Conservation (phyloP, 2,797 vertebrate species). For the Enteromius radiatus region DNA sequence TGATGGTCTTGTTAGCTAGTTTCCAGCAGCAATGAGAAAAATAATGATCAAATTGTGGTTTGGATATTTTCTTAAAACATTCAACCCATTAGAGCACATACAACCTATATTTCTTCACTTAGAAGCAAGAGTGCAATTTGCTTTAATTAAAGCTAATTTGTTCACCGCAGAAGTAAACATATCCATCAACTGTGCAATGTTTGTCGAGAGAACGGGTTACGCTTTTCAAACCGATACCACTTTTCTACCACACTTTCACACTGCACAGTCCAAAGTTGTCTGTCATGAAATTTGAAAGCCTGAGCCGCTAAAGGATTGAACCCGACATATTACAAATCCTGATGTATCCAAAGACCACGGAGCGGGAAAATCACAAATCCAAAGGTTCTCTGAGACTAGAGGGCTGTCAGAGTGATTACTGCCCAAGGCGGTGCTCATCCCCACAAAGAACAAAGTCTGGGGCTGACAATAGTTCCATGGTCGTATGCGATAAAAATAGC, state of each 20-base stretch:
- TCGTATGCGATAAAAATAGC: constrained; percentile 46
- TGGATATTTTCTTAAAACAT: constrained; percentile 4
- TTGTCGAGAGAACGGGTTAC: not conserved
- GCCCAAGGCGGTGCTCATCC: constrained; percentile 56
- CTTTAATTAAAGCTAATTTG: constrained; percentile 57
- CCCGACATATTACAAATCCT: constrained; percentile 55
- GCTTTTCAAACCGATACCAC: constrained; percentile 11
- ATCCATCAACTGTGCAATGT: constrained; percentile 36
- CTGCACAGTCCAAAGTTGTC: constrained; percentile 29
- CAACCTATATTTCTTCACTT: constrained; percentile 19
- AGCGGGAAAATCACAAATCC: constrained; percentile 58
- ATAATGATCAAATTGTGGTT: constrained; percentile 13
- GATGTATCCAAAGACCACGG: constrained; percentile 48
- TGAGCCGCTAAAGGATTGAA: constrained; percentile 38
- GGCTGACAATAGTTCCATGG: constrained; percentile 54
- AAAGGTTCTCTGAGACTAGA: constrained; percentile 51
- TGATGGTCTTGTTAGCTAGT: not conserved
- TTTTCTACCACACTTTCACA: constrained; percentile 13
- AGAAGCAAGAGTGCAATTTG: constrained; percentile 38
- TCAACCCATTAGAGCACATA: not conserved
- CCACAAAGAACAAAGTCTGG: constrained; percentile 55
- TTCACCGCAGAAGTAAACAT: constrained; percentile 43
- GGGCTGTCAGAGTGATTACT: constrained; percentile 58
- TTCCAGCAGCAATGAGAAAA: constrained; percentile 2
- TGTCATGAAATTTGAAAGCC: constrained; percentile 53